These are phyloP conservation scores for Samia ricini DNA, from an alignment of 1,140 invertebrate species.

Conservation along the genomic window DNA sequence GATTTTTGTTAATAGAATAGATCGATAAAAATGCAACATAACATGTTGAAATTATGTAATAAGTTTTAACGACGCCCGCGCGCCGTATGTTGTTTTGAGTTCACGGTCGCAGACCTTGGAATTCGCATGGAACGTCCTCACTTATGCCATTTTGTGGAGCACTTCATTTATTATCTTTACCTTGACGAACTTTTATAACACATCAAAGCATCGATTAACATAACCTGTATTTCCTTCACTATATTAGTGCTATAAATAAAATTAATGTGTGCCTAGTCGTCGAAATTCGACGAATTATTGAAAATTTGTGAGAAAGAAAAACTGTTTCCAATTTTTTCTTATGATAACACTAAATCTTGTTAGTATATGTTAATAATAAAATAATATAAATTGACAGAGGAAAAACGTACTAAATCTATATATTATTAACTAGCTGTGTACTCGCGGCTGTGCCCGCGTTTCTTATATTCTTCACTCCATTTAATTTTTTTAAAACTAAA, in stretches of 20 bases:
- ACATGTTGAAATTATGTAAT: background rate
- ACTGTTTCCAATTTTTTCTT: too few relatives aligned
- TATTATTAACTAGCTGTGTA: too few relatives aligned
- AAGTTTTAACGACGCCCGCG: background rate
- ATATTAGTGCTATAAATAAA: background rate
- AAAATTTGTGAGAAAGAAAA: too few relatives aligned
- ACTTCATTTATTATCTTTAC: background rate
- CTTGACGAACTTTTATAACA: background rate
- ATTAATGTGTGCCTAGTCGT: too few relatives aligned
- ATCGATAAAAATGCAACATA: background rate
- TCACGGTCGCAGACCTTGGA: background rate
- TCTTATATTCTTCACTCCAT: too few relatives aligned
- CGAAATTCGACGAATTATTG: too few relatives aligned
- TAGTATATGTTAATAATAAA: too few relatives aligned
- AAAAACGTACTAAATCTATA: too few relatives aligned
- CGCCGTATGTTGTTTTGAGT: background rate
- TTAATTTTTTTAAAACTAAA: too few relatives aligned
- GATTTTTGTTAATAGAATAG: background rate
- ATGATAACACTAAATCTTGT: too few relatives aligned
- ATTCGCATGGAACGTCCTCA: background rate
- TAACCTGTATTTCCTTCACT: background rate
- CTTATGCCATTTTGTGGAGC: background rate
- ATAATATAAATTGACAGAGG: too few relatives aligned
- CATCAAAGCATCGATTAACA: background rate
- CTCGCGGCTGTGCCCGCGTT: too few relatives aligned